phyloP scores from a whole-genome alignment of 2,113 vertebrate species.

The Pituophis catenifer region DNA sequence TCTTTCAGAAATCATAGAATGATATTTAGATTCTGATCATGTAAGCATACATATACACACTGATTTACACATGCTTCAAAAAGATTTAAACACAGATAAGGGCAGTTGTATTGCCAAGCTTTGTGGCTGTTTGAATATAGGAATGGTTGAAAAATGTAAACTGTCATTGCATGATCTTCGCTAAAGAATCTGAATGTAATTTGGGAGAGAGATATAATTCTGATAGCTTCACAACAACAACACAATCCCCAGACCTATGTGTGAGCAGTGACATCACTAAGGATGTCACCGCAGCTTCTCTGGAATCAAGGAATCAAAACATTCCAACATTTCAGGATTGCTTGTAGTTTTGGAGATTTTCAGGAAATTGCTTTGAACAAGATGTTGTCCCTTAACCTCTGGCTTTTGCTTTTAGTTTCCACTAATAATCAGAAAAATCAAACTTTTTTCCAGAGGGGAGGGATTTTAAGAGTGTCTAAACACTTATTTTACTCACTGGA shows the following conservation, averaged over 20 bases:
- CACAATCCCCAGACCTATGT: background rate
- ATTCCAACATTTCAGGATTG: background rate
- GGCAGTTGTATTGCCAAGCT: background rate
- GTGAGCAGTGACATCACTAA: background rate
- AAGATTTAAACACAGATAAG: background rate
- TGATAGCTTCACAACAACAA: background rate
- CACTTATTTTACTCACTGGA: background rate
- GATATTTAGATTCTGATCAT: background rate
- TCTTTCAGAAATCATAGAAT: background rate
- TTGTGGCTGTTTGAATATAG: background rate
- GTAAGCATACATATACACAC: background rate
- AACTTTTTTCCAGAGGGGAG: background rate
- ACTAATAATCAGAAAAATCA: background rate
- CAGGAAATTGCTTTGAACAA: background rate
- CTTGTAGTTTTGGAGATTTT: background rate
- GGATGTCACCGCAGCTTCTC: background rate
- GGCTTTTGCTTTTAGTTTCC: background rate
- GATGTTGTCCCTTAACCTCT: background rate
- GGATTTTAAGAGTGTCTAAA: background rate
- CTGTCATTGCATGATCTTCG: background rate
- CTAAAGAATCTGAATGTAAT: background rate
- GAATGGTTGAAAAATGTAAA: background rate
- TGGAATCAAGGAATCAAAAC: background rate
- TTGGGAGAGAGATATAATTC: background rate
- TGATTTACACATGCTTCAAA: background rate